Conservation (phyloP, 2,113 vertebrate genomes). For the Megaptera novaeangliae region DNA sequence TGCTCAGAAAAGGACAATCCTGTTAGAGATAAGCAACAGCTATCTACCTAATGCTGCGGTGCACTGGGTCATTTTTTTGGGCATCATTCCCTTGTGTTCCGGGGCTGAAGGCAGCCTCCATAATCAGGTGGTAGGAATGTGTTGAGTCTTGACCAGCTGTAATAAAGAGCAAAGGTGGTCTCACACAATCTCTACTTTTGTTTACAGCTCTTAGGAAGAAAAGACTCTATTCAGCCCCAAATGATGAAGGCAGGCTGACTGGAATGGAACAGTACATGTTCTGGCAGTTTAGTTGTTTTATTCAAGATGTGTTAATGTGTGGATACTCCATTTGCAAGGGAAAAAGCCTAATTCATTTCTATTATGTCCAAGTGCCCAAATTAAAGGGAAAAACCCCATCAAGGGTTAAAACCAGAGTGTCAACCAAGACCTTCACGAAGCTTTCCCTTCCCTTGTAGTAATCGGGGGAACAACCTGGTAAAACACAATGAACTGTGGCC, state of each 20-base stretch:
- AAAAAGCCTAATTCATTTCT: not conserved
- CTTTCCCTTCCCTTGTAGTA: not conserved
- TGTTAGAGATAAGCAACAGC: not conserved
- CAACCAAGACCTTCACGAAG: not conserved
- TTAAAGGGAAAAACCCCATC: not conserved
- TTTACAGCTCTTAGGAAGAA: constrained; percentile 79
- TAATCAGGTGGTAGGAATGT: not conserved
- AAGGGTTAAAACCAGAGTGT: not conserved
- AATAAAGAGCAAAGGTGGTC: not conserved
- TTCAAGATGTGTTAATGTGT: not conserved
- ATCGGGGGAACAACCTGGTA: not conserved
- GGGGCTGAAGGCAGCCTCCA: not conserved
- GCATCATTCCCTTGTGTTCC: not conserved
- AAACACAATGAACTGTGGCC: not conserved
- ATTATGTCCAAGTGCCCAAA: not conserved
- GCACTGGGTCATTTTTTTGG: not conserved
- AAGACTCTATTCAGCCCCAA: constrained; percentile 65
- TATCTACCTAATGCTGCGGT: not conserved
- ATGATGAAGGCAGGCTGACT: constrained; percentile 65
- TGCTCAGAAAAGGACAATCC: not conserved
- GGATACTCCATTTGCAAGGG: not conserved
- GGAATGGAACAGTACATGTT: constrained; percentile 64
- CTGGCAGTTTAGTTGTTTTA: not conserved
- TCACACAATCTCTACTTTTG: not conserved
- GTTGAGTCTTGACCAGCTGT: not conserved